Evolutionary conservation across 2,113 vertebrate genomes (phyloP), one percentile per base, ranked within the genome.

Genomic region (Heterotilapia buettikoferi): DNA sequence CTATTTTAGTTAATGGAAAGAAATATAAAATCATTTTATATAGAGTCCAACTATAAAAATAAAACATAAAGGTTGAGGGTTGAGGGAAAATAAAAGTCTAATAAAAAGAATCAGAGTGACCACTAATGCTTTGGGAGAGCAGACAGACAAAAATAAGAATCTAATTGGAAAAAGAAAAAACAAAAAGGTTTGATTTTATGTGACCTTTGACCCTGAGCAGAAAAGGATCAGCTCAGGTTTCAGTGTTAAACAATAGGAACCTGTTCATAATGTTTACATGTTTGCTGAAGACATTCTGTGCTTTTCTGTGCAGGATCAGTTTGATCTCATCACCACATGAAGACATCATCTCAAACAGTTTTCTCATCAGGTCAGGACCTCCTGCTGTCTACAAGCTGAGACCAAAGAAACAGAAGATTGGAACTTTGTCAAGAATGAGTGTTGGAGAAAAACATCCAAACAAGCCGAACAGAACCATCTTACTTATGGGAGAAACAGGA

Each of bases 321-420:
- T 26, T 24, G 54, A 56, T 7, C 54, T 56, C 21, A 56, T 7
- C 54, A 56, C 54, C 54, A 56, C 54, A 56, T 56, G 54, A 56
- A 56, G 54, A 56, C 54, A 56, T 56, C 54, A 26, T 26, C 54
- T 56, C 54, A 26, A 0, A 56, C 53, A 56, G 54, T 14, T 56
- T 56, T 56, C 54, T 56, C 54, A 26, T 5, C 54, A 56, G 21
- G 6, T 57, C 54, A 57, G 54, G 24, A 57, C 0, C 24, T 57
- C 54, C 54, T 57, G 54, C 24, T 57, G 2, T 57, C 2, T 26
- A 26, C 2, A 12, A 57, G 24, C 24, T 57, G 2, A 57, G 21
- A 57, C 0, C 1, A 0, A 1, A 57, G 6, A 26, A 57, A 26
- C 0, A 26, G 54, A 2, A 57, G 2, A 0, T 0, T 57, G 12